A percentile compares a stretch with the other conserved stretches of the same genome.
These are phyloP conservation scores for Ostrea denselamellosa DNA, from an alignment of 1,140 invertebrate genomes.

Conservation along the genomic window DNA sequence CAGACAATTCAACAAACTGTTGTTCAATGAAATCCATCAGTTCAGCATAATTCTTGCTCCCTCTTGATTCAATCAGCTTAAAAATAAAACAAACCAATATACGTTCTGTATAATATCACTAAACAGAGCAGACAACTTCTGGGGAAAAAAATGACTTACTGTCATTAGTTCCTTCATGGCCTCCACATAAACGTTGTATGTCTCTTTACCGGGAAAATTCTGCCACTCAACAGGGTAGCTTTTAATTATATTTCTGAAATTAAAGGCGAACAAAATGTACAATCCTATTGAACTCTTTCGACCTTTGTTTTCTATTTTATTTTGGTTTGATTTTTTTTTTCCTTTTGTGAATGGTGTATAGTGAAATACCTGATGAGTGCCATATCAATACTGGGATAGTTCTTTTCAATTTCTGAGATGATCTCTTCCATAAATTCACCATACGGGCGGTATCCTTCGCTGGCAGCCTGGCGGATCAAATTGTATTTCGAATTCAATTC, in stretches of 20 bases:
- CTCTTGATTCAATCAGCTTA: constrained; percentile 35
- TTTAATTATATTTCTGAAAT: background rate
- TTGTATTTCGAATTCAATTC: constrained; percentile 51
- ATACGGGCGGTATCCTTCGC: constrained; percentile 39
- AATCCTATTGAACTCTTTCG: no score
- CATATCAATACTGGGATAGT: background rate
- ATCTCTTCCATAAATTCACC: constrained; percentile 14
- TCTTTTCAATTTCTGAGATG: constrained; percentile 9
- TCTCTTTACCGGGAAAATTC: background rate
- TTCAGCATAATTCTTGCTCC: constrained; percentile 20
- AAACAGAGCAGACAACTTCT: background rate
- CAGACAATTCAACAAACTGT: constrained; percentile 43
- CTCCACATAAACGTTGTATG: constrained; percentile 39
- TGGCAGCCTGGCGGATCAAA: constrained; percentile 37
- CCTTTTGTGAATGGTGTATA: no score
- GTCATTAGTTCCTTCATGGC: background rate
- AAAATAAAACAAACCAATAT: background rate
- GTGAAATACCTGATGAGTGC: no score
- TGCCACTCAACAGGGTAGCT: background rate
- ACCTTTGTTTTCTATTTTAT: no score
- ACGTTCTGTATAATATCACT: background rate
- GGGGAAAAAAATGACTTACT: background rate
- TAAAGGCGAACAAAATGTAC: background rate
- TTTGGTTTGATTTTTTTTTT: no score
- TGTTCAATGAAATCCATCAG: constrained; percentile 40